A percentile compares a stretch with the other conserved stretches of the same genome.
phyloP scores from a whole-genome alignment of 2,888 invertebrate genomes.

The Sinotaia quadrata region DNA sequence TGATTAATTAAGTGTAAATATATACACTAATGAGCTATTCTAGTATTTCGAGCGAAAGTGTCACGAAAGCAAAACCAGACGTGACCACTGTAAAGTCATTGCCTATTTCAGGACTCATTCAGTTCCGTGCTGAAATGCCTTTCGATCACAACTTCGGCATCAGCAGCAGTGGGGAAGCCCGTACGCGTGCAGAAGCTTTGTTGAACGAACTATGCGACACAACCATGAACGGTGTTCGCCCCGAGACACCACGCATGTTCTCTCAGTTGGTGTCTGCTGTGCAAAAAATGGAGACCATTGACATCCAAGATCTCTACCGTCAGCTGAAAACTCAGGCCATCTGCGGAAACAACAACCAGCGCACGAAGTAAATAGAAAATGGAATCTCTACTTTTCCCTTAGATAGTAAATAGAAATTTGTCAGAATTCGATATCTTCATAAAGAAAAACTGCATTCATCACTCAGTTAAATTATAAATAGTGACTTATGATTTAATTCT shows the following conservation, averaged over 20 bases:
- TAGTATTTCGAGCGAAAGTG: too few relatives aligned
- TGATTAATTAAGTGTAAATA: not conserved
- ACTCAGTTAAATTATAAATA: too few relatives aligned
- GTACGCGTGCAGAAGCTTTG: conserved; percentile 34
- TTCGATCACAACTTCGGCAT: conserved; percentile 26
- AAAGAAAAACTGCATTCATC: too few relatives aligned
- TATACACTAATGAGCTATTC: not conserved
- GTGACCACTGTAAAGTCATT: too few relatives aligned
- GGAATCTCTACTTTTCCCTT: too few relatives aligned
- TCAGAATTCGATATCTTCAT: too few relatives aligned
- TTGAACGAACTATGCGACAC: conserved; percentile 57
- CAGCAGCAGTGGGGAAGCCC: conserved; percentile 14
- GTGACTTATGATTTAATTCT: too few relatives aligned
- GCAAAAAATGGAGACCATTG: conserved; percentile 64
- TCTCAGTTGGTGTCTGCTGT: conserved; percentile 72
- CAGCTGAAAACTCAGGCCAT: conserved; percentile 42
- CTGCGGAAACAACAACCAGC: conserved; percentile 48
- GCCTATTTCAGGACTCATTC: conserved; percentile 3
- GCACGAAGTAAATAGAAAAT: conserved; percentile 49
- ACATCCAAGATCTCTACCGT: conserved; percentile 62
- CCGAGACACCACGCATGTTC: conserved; percentile 73
- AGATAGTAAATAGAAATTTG: too few relatives aligned
- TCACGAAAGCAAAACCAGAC: too few relatives aligned
- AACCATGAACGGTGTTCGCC: conserved; percentile 68
- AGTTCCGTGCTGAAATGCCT: conserved; percentile 16